A percentile compares a stretch with the other conserved stretches of the same genome.
These are phyloP conservation scores for Hipposideros armiger DNA, from an alignment of 2,113 vertebrate genomes.

Conservation along the genomic window DNA sequence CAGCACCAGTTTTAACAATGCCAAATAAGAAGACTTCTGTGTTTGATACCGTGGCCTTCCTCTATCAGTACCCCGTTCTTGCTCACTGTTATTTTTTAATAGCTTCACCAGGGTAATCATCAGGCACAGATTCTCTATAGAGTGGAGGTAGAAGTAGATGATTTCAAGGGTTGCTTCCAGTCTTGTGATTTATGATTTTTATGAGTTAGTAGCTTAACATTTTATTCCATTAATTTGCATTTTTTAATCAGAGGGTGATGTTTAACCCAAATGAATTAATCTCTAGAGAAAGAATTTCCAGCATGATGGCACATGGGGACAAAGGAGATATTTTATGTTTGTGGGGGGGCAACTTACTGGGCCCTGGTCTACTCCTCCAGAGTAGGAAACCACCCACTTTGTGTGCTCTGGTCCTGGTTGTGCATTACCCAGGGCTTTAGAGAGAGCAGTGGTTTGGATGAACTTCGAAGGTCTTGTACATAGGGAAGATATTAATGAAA, in stretches of 20 bases:
- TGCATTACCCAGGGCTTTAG: background rate
- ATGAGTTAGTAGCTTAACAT: background rate
- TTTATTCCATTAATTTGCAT: conserved; percentile 49
- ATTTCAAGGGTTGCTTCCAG: background rate
- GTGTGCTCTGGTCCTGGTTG: background rate
- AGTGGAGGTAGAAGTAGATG: background rate
- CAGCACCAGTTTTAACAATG: background rate
- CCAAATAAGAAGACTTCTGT: background rate
- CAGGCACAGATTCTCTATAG: background rate
- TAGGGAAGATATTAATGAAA: background rate
- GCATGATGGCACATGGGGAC: background rate
- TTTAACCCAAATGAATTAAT: conserved; percentile 52
- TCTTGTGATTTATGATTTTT: conserved; percentile 21
- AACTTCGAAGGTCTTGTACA: background rate
- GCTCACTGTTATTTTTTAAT: background rate
- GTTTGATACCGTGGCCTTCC: background rate
- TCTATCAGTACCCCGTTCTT: background rate
- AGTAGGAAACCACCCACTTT: background rate
- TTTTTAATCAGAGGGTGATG: conserved; percentile 26
- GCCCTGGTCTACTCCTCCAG: background rate
- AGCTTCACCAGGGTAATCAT: background rate
- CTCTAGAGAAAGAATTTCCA: conserved; percentile 51
- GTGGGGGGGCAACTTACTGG: background rate
- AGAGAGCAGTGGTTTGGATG: background rate
- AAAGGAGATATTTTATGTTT: background rate